Conservation (phyloP, 2,888 invertebrate species). For the Drosophila atripex region DNA sequence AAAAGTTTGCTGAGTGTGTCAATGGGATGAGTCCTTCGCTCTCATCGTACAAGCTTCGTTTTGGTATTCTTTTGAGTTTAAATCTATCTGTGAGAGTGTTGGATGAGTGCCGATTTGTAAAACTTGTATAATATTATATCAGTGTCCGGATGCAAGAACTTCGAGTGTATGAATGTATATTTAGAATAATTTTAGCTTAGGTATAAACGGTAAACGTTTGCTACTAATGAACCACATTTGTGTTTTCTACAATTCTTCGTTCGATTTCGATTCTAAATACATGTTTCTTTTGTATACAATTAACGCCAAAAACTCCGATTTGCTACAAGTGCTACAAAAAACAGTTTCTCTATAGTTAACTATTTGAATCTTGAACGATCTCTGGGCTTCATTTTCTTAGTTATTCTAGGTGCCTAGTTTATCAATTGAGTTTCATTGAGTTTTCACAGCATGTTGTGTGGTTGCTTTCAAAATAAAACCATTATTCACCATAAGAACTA, state of each 20-base stretch:
- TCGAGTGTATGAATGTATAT: slow-evolving; percentile 29
- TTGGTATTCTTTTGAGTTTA: slow-evolving; percentile 28
- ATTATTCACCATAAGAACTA: slow-evolving; percentile 48
- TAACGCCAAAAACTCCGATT: slow-evolving; percentile 56
- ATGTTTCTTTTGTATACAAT: slow-evolving; percentile 15
- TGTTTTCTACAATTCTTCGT: slow-evolving; percentile 39
- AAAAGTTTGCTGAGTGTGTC: slow-evolving; percentile 17
- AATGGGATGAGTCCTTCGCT: slow-evolving; percentile 31
- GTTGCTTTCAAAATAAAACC: slow-evolving; percentile 37
- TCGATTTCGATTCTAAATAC: slow-evolving; percentile 35
- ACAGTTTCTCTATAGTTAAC: slow-evolving; percentile 38
- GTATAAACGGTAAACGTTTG: slow-evolving; percentile 59
- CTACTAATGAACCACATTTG: slow-evolving; percentile 69
- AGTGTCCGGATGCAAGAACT: neutral
- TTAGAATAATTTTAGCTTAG: slow-evolving; percentile 58
- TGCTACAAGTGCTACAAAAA: slow-evolving; percentile 63
- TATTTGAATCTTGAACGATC: slow-evolving; percentile 26
- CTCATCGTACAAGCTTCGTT: slow-evolving; percentile 50
- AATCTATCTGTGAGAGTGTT: slow-evolving; percentile 10
- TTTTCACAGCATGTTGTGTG: slow-evolving; percentile 74
- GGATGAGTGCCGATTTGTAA: slow-evolving; percentile 28
- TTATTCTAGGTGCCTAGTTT: slow-evolving; percentile 39
- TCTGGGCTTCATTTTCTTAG: neutral
- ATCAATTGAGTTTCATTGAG: slow-evolving; percentile 48
- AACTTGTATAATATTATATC: slow-evolving; percentile 34